Evolutionary conservation across 1,140 invertebrate species (phyloP).

Genomic region (Zaprionus inermis): DNA sequence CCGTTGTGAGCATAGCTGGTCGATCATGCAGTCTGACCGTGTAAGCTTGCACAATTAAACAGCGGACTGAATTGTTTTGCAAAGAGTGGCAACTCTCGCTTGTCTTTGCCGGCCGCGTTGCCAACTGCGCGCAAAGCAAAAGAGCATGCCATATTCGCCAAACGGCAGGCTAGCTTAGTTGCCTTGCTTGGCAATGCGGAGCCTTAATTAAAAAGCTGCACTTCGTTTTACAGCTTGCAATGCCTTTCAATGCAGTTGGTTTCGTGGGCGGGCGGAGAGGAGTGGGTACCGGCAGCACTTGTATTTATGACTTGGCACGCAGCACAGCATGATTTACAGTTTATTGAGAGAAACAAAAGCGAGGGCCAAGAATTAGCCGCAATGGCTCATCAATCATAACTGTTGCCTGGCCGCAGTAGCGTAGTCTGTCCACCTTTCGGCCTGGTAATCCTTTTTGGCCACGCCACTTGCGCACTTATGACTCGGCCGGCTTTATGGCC

Average conservation of each 20-base stretch:
- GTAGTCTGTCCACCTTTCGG: constrained; percentile 43
- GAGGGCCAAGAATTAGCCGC: constrained; percentile 76
- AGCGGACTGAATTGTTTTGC: background rate
- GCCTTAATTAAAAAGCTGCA: constrained; percentile 80
- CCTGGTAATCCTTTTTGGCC: constrained; percentile 59
- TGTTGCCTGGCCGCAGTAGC: constrained; percentile 16
- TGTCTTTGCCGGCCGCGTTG: background rate
- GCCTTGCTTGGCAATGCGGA: constrained; percentile 34
- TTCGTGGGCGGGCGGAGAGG: background rate
- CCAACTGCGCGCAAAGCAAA: background rate
- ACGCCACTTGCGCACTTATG: constrained; percentile 50
- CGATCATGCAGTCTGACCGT: background rate
- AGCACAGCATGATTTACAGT: constrained; percentile 76
- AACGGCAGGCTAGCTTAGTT: constrained; percentile 10
- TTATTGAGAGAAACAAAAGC: constrained; percentile 78
- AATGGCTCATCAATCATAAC: constrained; percentile 76
- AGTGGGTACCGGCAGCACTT: constrained; percentile 23
- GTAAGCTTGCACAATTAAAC: background rate
- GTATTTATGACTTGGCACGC: constrained; percentile 81
- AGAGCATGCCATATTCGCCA: constrained; percentile 42
- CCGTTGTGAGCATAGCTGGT: background rate
- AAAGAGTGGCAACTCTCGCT: background rate
- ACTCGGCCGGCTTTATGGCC: constrained; percentile 77
- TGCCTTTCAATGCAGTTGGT: constrained; percentile 22
- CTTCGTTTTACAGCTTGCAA: constrained; percentile 48